phyloP scores from a whole-genome alignment of 2,888 invertebrate genomes.

The Bugula neritina region DNA sequence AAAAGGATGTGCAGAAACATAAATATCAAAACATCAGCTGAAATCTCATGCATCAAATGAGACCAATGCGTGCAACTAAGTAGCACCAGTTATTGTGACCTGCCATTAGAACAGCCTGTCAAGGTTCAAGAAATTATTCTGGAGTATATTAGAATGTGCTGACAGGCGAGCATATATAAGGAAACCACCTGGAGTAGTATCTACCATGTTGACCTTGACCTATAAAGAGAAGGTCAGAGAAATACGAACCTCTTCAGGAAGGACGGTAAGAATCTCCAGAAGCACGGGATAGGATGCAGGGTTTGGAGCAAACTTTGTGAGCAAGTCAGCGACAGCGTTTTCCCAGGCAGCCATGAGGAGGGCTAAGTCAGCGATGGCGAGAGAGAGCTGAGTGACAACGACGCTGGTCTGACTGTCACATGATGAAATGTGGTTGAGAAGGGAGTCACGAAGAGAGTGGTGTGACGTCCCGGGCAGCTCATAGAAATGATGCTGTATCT shows the following conservation, averaged over 20 bases:
- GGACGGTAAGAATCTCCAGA: conserved; percentile 81
- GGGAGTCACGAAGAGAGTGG: conserved; percentile 77
- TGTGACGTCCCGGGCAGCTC: conserved; percentile 82
- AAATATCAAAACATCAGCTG: no score
- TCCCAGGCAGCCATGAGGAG: conserved; percentile 90
- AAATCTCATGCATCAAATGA: no score
- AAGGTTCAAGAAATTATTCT: no score
- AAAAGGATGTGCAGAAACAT: no score
- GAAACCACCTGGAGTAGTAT: no score
- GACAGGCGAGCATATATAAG: no score
- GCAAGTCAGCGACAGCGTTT: conserved; percentile 75
- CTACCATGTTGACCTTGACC: no score
- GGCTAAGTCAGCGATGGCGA: conserved; percentile 87
- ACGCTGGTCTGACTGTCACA: conserved; percentile 26
- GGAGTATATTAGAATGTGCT: no score
- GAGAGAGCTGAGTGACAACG: conserved; percentile 68
- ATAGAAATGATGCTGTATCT: conserved; percentile 67
- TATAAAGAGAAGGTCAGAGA: no score
- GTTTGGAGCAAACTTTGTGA: conserved; percentile 60
- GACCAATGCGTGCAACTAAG: no score
- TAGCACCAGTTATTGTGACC: no score
- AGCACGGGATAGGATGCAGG: conserved; percentile 51
- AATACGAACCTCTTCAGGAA: conserved; percentile 87
- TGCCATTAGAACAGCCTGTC: no score
- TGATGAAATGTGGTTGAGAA: conserved; percentile 70